Percentiles rank a stretch among this genome's conserved stretches.
These are phyloP conservation scores for Sitta europaea DNA, from an alignment of 2,113 vertebrate genomes.

Conservation along the genomic window DNA sequence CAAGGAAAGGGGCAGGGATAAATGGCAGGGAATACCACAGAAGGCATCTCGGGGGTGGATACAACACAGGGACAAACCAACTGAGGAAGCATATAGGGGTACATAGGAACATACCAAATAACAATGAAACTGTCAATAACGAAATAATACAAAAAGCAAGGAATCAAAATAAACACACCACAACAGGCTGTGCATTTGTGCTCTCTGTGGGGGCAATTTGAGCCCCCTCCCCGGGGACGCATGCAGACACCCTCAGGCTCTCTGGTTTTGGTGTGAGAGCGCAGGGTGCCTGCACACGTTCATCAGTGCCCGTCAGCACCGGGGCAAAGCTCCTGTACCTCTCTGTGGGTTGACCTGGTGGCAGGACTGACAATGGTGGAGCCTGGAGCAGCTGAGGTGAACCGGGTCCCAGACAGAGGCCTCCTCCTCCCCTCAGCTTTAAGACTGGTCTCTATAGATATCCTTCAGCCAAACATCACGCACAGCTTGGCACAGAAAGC, in stretches of 20 bases:
- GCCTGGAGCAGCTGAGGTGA: neutral
- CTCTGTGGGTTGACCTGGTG: neutral
- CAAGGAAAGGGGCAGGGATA: too few species aligned
- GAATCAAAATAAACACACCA: too few species aligned
- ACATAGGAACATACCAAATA: too few species aligned
- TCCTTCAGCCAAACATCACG: neutral
- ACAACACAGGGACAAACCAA: too few species aligned
- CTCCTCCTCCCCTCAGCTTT: neutral
- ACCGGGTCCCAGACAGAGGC: rapidly evolving
- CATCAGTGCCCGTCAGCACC: rapidly evolving
- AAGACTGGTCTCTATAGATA: neutral
- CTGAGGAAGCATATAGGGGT: too few species aligned
- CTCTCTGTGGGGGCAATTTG: rapidly evolving
- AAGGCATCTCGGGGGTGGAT: too few species aligned
- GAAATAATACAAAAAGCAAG: too few species aligned
- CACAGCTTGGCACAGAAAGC: neutral
- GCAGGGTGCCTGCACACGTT: too few species aligned
- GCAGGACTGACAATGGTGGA: neutral
- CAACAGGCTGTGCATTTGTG: rapidly evolving
- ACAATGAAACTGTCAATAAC: too few species aligned
- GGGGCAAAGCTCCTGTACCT: neutral
- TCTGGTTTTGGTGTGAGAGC: neutral
- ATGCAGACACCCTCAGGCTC: rapidly evolving
- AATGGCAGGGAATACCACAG: too few species aligned
- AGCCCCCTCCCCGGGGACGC: rapidly evolving